Base-by-base conservation (phyloP, 2,113 vertebrate genomes). In the Psettodes erumei region DNA sequence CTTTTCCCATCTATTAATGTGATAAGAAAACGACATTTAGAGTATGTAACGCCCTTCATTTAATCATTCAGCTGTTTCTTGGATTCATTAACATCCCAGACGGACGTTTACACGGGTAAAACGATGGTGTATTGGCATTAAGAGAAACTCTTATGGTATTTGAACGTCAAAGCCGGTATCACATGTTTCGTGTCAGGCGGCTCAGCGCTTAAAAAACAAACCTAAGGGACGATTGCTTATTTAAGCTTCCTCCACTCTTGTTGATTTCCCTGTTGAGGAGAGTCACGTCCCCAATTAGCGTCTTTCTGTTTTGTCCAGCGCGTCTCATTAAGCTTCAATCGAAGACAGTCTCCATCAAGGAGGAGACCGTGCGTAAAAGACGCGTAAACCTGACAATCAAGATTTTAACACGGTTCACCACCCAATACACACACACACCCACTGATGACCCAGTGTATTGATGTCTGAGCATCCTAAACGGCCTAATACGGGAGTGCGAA, bases 371-470 rank as follows among this genome's bases (percentile, higher is more conserved):
- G 86, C 69, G 82, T 80, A 83, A 87, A 90, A 73, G 81, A 59
- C 50, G 75, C 75, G 33, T 45, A 68, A 85, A 85, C 71, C 70
- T 69, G 82, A 74, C 78, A 54, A 23, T 42, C 62, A 50, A 48
- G 65, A 27, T 64, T 55, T 42, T 45, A 76, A 73, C 40, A 8
- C 63, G 2, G 62, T 66, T 71, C 19, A 6, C 5, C 3, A 2
- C 19, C 64, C 64, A 90, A 88, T 90, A 90, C 79, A 86, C 91
- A 84, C 8, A 43, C 54, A 86, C 81, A 80, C 86, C 80, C 5
- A 45, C 33, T 42, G 68, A 6, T 25, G 19, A 60, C 48, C 21
- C 38, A 42, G 33, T 60, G 75, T 23, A 47, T 64, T 81, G 68
- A n/a, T 58, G 75, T 79, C 81, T 81, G 83, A 75, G 47, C 15